A percentile compares a stretch with the other conserved stretches of the same genome.
Evolutionary conservation across 2,888 invertebrate species (phyloP).

Genomic region (Megaustenia siamemsis): DNA sequence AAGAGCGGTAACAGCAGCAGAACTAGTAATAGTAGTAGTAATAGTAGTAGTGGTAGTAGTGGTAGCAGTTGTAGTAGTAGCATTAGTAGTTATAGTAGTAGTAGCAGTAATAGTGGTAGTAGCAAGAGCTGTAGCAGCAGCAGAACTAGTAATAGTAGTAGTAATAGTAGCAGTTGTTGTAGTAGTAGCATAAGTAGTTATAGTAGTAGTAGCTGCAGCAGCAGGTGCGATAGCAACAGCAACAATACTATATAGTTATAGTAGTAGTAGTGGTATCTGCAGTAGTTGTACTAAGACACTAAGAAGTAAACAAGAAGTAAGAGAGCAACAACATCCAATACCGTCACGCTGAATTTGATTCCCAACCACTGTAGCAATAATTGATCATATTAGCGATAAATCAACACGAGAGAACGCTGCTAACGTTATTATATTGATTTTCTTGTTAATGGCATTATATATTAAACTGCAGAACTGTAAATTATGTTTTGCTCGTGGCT

Average conservation of each 20-base stretch:
- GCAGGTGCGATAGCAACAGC: too few relatives aligned
- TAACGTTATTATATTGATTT: too few relatives aligned
- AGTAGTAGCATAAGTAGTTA: background rate
- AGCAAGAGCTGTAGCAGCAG: background rate
- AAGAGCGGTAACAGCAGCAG: background rate
- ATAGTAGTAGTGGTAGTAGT: slow-evolving; percentile 9
- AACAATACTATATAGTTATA: background rate
- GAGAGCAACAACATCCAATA: too few relatives aligned
- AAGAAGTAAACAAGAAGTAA: too few relatives aligned
- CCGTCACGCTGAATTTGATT: too few relatives aligned
- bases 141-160: background rate
- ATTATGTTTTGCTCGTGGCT: too few relatives aligned
- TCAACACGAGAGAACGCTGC: too few relatives aligned
- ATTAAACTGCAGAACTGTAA: too few relatives aligned
- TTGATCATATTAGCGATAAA: too few relatives aligned
- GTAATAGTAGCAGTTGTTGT: background rate
- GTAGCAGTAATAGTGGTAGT: slow-evolving; percentile 9
- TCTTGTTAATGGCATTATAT: too few relatives aligned
- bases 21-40: slow-evolving; percentile 2
- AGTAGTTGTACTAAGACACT: too few relatives aligned
- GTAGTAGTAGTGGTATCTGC: background rate
- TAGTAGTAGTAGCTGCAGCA: background rate
- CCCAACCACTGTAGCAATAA: too few relatives aligned
- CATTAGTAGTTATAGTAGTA: slow-evolving; percentile 1
- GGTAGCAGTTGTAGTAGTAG: background rate